Percentiles rank a stretch among this genome's conserved stretches.
phyloP scores from a whole-genome alignment of 2,113 vertebrate species.

The Takifugu flavidus region DNA sequence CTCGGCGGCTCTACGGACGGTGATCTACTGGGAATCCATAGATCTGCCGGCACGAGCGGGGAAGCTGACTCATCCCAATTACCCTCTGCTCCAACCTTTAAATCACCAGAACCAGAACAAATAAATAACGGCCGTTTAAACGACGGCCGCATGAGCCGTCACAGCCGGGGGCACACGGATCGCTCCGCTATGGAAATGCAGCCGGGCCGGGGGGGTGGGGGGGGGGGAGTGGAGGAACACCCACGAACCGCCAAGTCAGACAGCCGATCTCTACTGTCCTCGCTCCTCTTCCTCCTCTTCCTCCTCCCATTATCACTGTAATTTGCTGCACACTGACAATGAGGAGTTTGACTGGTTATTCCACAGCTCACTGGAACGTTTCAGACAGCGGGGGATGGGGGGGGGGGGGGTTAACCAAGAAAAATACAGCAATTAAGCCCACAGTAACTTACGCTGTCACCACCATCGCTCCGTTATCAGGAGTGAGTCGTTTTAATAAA shows the following conservation, averaged over 20 bases:
- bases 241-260: neutral
- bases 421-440: conserved; percentile 10
- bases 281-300: conserved; percentile 21
- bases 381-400: conserved; percentile 36
- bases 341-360: conserved; percentile 47
- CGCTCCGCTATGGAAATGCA: conserved; percentile 68
- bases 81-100: conserved; percentile 56
- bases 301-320: conserved; percentile 43
- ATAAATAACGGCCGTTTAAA: conserved; percentile 73
- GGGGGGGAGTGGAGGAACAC: conserved; percentile 50
- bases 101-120: conserved; percentile 71
- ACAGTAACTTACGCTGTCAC: neutral
- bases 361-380: conserved; percentile 39
- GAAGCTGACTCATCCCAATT: conserved; percentile 75
- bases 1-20: conserved; percentile 52
- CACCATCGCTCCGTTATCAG: too few species aligned
- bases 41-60: conserved; percentile 36
- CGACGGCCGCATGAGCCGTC: conserved; percentile 42
- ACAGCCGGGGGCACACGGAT: conserved; percentile 66
- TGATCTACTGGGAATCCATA: conserved; percentile 77
- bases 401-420: neutral
- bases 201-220: conserved; percentile 10
- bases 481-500: too few species aligned
- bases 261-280: neutral
- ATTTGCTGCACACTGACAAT: conserved; percentile 50